A percentile compares a stretch with the other conserved stretches of the same genome.
Conservation (phyloP, 1,140 invertebrate genomes). For the Calephelis virginiensis region DNA sequence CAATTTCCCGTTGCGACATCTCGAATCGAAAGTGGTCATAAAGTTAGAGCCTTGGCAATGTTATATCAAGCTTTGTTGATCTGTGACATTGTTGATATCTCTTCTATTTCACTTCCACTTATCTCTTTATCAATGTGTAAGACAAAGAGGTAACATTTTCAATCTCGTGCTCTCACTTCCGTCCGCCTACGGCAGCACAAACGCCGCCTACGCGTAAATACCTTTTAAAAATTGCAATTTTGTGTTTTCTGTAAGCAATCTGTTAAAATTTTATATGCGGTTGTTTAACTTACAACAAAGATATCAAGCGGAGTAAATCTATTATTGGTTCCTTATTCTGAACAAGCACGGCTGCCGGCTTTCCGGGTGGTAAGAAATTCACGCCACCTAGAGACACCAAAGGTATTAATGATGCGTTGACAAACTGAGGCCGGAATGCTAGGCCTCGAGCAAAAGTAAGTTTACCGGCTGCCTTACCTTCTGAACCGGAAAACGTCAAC, state of each 20-base stretch:
- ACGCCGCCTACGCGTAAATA: slow-evolving; percentile 62
- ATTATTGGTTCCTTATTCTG: too few relatives aligned
- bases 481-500: too few relatives aligned
- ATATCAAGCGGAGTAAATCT: too few relatives aligned
- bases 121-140: slow-evolving; percentile 41
- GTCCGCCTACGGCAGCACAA: slow-evolving; percentile 66
- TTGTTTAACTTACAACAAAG: background rate
- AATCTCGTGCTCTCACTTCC: slow-evolving; percentile 70
- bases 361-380: too few relatives aligned
- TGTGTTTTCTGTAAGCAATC: slow-evolving; percentile 46
- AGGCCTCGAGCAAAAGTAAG: too few relatives aligned
- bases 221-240: slow-evolving; percentile 63
- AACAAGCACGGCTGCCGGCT: too few relatives aligned
- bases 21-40: slow-evolving; percentile 70
- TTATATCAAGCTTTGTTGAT: slow-evolving; percentile 64
- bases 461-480: too few relatives aligned
- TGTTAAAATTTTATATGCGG: slow-evolving; percentile 16
- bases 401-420: too few relatives aligned
- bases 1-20: slow-evolving; percentile 59
- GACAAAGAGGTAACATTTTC: slow-evolving; percentile 54
- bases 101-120: slow-evolving; percentile 42
- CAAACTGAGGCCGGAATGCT: too few relatives aligned
- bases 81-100: slow-evolving; percentile 65
- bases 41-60: slow-evolving; percentile 66
- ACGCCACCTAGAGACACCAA: too few relatives aligned